These are phyloP conservation scores for Auanema freiburgensis DNA, from an alignment of 2,888 invertebrate genomes.

Conservation along the genomic window DNA sequence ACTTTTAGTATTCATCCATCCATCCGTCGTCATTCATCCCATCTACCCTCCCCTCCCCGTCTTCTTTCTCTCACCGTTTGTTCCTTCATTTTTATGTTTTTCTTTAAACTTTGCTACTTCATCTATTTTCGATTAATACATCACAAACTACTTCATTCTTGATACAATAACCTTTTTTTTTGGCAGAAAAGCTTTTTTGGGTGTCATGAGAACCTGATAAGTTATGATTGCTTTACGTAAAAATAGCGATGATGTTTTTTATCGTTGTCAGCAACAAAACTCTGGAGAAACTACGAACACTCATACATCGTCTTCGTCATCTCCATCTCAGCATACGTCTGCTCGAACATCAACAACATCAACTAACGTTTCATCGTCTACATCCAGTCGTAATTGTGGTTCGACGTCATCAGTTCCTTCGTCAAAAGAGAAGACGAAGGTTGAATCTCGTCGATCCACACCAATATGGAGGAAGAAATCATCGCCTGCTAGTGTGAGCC, in stretches of 20 bases:
- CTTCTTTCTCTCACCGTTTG: background rate
- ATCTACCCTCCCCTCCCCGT: constrained; percentile 6
- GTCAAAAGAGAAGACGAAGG: background rate
- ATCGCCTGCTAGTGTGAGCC: background rate
- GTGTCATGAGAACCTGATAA: background rate
- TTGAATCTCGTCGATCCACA: constrained; percentile 1
- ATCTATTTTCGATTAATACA: background rate
- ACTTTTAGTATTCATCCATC: too few species aligned
- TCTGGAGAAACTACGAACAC: too few species aligned
- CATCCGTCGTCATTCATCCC: background rate
- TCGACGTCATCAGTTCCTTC: too few species aligned
- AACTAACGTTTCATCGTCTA: too few species aligned
- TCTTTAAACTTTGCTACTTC: background rate
- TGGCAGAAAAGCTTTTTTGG: background rate
- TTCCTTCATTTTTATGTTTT: background rate
- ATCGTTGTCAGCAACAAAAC: background rate
- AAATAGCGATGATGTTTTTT: constrained; percentile 20
- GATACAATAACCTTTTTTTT: background rate
- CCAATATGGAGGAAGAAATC: constrained; percentile 2
- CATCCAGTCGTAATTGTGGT: too few species aligned
- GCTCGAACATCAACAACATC: too few species aligned
- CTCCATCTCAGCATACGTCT: too few species aligned
- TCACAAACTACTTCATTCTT: background rate
- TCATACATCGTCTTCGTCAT: too few species aligned
- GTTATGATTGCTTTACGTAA: constrained; percentile 20